Conservation (phyloP, 2,888 invertebrate genomes). For the Clitarchus hookeri region DNA sequence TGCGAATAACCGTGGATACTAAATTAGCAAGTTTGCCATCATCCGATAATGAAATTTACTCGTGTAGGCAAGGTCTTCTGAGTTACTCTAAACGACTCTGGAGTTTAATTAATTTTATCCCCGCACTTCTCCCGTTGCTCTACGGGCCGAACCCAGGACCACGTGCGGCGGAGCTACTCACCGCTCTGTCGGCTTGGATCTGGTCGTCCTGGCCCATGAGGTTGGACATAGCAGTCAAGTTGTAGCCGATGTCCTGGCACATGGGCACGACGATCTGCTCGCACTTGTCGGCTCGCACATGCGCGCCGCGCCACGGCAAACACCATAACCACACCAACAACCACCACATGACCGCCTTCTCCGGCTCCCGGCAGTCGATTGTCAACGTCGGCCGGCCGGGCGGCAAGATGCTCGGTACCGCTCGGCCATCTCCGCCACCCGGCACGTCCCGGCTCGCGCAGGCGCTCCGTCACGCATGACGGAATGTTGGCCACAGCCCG, state of each 20-base stretch:
- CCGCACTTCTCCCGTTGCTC: too few species aligned
- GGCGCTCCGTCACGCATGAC: slow-evolving; percentile 37
- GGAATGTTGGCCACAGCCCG: slow-evolving; percentile 32
- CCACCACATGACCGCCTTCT: slow-evolving; percentile 21
- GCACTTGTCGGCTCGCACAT: slow-evolving; percentile 60
- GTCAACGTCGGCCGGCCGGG: background rate
- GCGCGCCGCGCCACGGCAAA: slow-evolving; percentile 17
- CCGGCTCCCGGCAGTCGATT: background rate
- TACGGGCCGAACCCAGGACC: too few species aligned
- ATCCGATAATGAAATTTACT: too few species aligned
- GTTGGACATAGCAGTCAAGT: slow-evolving; percentile 86
- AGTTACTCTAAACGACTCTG: too few species aligned
- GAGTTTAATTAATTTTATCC: too few species aligned
- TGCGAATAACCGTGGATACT: too few species aligned
- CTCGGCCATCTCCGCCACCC: slow-evolving; percentile 26
- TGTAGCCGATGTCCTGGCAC: slow-evolving; percentile 83
- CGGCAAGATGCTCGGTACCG: slow-evolving; percentile 7
- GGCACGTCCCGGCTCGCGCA: slow-evolving; percentile 4
- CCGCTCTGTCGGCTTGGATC: slow-evolving; percentile 78
- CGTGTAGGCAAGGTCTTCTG: too few species aligned
- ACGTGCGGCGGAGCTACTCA: slow-evolving; percentile 55
- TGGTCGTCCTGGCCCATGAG: slow-evolving; percentile 80
- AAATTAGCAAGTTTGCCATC: too few species aligned
- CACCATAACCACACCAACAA: slow-evolving; percentile 27
- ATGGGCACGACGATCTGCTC: slow-evolving; percentile 78